A percentile compares a stretch with the other conserved stretches of the same genome.
Evolutionary conservation across 37 sponge, comb jelly and placozoan genomes (phyloP).

Genomic region (Corticium candelabrum): DNA sequence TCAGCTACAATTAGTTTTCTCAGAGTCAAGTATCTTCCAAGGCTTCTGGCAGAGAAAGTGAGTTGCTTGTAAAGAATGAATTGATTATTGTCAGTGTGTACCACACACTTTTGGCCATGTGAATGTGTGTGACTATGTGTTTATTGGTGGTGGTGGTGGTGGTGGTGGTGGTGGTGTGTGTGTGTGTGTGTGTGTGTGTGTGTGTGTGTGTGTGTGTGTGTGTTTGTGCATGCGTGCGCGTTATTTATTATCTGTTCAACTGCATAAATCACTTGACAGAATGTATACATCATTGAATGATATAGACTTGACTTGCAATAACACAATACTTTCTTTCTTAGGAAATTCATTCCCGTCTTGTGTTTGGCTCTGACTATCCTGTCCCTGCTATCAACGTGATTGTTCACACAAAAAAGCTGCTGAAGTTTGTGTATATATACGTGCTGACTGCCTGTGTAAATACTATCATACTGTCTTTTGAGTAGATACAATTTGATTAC

Average conservation of each 20-base stretch:
- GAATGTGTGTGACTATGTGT: too few relatives aligned
- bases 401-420: constrained; percentile 18
- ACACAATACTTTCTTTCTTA: constrained; percentile 3
- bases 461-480: background rate
- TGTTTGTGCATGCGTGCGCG: too few relatives aligned
- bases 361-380: constrained; percentile 84
- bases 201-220: too few relatives aligned
- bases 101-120: too few relatives aligned
- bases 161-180: too few relatives aligned
- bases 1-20: constrained; percentile 64
- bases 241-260: background rate
- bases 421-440: constrained; percentile 7
- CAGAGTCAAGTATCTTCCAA: constrained; percentile 43
- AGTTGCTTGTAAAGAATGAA: too few relatives aligned
- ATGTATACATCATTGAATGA: background rate
- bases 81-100: too few relatives aligned
- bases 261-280: background rate
- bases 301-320: background rate
- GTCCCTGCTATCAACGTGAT: constrained; percentile 81
- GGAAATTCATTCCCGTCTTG: constrained; percentile 62
- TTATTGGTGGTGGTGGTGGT: too few relatives aligned
- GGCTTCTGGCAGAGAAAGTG: constrained; percentile 29
- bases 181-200: too few relatives aligned
- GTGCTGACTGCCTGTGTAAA: too few relatives aligned
- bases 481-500: constrained; percentile 35